phyloP scores from a whole-genome alignment of 2,888 invertebrate genomes.

The Meandrusa payeni region DNA sequence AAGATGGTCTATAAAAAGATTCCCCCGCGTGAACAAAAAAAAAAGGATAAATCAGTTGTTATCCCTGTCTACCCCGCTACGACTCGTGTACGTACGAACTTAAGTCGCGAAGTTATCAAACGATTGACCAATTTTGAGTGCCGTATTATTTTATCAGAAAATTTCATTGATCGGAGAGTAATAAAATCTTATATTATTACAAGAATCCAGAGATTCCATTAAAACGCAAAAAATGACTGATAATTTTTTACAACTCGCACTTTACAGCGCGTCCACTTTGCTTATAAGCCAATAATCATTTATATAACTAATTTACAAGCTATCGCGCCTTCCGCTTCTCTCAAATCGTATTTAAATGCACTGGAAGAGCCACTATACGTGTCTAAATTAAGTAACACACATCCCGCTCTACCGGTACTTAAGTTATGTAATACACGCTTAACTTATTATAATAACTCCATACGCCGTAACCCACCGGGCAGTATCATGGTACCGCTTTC shows the following conservation, averaged over 20 bases:
- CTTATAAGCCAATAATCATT: conserved; percentile 13
- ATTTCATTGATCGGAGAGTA: too few species aligned
- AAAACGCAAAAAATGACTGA: neutral
- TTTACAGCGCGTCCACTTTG: conserved; percentile 1
- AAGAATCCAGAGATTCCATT: neutral
- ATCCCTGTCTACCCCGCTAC: too few species aligned
- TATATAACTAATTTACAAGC: conserved; percentile 11
- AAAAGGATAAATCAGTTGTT: too few species aligned
- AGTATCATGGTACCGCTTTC: conserved; percentile 39
- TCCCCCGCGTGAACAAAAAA: too few species aligned
- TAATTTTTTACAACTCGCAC: neutral
- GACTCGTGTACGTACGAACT: too few species aligned
- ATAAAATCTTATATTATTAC: too few species aligned
- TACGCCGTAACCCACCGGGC: conserved; percentile 27
- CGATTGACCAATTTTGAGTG: too few species aligned
- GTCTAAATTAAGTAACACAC: conserved; percentile 12
- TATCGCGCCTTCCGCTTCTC: conserved; percentile 13
- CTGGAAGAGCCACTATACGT: conserved; percentile 9
- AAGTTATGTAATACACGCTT: conserved; percentile 28
- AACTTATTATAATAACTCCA: conserved; percentile 29
- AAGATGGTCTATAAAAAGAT: too few species aligned
- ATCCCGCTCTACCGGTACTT: conserved; percentile 25
- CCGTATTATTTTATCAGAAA: too few species aligned
- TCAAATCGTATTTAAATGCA: conserved; percentile 19
- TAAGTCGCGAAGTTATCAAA: too few species aligned